Conservation (phyloP, 2,797 vertebrate genomes). For the Schizothorax lantsangensis region DNA sequence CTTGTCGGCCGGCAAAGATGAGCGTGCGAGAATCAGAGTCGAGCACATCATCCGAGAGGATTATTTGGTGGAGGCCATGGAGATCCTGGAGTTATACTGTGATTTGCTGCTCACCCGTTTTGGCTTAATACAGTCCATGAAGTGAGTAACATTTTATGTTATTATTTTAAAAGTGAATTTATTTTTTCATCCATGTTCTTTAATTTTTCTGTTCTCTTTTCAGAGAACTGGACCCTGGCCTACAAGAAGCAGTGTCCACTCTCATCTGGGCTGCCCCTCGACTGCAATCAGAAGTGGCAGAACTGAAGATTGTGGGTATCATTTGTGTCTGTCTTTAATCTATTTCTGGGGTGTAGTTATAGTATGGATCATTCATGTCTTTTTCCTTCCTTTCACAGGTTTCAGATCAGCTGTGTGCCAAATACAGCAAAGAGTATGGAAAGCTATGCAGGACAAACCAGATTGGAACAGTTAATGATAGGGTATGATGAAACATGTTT, state of each 20-base stretch:
- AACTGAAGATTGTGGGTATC: slow-evolving; percentile 92
- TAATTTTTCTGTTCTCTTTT: not conserved
- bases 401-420: slow-evolving; percentile 95
- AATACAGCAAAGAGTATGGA: slow-evolving; percentile 99
- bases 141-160: slow-evolving; percentile 78
- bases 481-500: slow-evolving; percentile 76
- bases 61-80: slow-evolving; percentile 99
- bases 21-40: slow-evolving; percentile 94
- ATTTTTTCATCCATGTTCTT: not conserved
- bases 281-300: slow-evolving; percentile 91
- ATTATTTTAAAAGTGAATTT: not conserved
- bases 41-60: slow-evolving; percentile 99
- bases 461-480: slow-evolving; percentile 96
- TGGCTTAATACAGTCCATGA: slow-evolving; percentile 98
- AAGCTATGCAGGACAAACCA: slow-evolving; percentile 97
- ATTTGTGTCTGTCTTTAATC: not conserved
- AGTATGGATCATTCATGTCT: not conserved
- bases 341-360: not conserved
- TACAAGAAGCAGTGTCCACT: slow-evolving; percentile 95
- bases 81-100: slow-evolving; percentile 97
- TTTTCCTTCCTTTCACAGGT: slow-evolving; percentile 78
- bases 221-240: slow-evolving; percentile 93
- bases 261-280: slow-evolving; percentile 97
- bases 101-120: slow-evolving; percentile 93
- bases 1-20: slow-evolving; percentile 92